These are phyloP conservation scores for Rutpela maculata DNA, from an alignment of 2,888 invertebrate genomes.

Conservation along the genomic window DNA sequence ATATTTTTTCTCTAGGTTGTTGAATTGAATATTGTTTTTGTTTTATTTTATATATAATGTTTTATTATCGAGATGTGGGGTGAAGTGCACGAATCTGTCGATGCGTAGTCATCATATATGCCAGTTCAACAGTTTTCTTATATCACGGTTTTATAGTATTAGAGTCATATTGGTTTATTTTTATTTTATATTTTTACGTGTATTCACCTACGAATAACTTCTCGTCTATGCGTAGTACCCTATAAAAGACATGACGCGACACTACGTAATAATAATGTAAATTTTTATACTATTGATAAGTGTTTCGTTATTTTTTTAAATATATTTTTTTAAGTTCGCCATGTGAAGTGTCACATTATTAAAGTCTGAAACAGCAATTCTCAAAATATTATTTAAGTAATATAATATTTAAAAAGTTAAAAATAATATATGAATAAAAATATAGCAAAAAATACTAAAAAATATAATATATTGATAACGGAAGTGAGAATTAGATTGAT, in stretches of 20 bases:
- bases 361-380: conserved; percentile 76
- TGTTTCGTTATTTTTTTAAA: conserved; percentile 72
- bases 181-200: conserved; percentile 64
- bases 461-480: conserved; percentile 60
- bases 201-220: conserved; percentile 39
- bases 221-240: conserved; percentile 54
- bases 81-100: conserved; percentile 62
- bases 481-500: conserved; percentile 64
- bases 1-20: conserved; percentile 39
- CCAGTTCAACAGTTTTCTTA: conserved; percentile 69
- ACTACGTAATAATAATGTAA: conserved; percentile 68
- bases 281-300: conserved; percentile 70
- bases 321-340: conserved; percentile 73
- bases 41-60: conserved; percentile 53
- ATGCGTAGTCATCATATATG: conserved; percentile 71
- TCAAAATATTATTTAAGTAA: conserved; percentile 74
- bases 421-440: conserved; percentile 66
- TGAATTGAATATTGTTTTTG: conserved; percentile 49
- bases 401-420: conserved; percentile 67
- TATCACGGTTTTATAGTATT: conserved; percentile 70
- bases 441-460: conserved; percentile 69
- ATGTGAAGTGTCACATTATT: conserved; percentile 73
- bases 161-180: conserved; percentile 68
- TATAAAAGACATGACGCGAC: conserved; percentile 72
- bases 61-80: conserved; percentile 57